These are phyloP conservation scores for Onthophagus sagittarius DNA, from an alignment of 2,888 invertebrate genomes.

Conservation along the genomic window DNA sequence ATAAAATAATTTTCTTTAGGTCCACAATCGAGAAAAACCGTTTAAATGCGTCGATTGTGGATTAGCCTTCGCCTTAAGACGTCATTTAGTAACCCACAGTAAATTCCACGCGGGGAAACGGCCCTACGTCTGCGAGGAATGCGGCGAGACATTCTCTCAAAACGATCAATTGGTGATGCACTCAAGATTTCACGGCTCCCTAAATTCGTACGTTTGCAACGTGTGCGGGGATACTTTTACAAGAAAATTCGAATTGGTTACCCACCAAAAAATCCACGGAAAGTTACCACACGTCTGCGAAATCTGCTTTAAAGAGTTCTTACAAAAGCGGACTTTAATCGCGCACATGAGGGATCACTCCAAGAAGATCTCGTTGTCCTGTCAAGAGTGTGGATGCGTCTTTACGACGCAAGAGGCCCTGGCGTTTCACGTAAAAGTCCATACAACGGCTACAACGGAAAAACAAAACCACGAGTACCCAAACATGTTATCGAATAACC, in stretches of 20 bases:
- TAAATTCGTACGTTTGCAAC: slow-evolving; percentile 90
- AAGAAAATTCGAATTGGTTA: slow-evolving; percentile 80
- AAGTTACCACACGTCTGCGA: slow-evolving; percentile 77
- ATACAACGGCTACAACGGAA: slow-evolving; percentile 60
- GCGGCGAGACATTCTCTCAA: slow-evolving; percentile 88
- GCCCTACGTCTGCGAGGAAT: slow-evolving; percentile 82
- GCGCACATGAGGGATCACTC: slow-evolving; percentile 64
- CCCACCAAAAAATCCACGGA: slow-evolving; percentile 78
- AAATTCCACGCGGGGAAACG: slow-evolving; percentile 84
- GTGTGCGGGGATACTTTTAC: slow-evolving; percentile 86
- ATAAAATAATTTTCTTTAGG: slow-evolving; percentile 41
- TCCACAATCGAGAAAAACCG: slow-evolving; percentile 76
- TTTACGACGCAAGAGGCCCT: slow-evolving; percentile 71
- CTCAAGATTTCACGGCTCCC: slow-evolving; percentile 89
- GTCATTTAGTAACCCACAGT: slow-evolving; percentile 79
- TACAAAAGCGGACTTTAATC: slow-evolving; percentile 76
- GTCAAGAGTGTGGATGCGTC: slow-evolving; percentile 60
- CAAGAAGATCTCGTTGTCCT: slow-evolving; percentile 23
- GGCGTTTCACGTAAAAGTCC: slow-evolving; percentile 73
- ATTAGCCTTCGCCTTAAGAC: slow-evolving; percentile 74
- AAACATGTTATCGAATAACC: slow-evolving; percentile 18
- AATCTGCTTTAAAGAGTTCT: slow-evolving; percentile 79
- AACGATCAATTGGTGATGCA: slow-evolving; percentile 88
- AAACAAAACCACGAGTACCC: slow-evolving; percentile 30
- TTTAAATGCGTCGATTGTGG: slow-evolving; percentile 82